Percentiles rank a stretch among this genome's conserved stretches.
Evolutionary conservation across 2,888 invertebrate genomes (phyloP).

Genomic region (Unio delphinus): DNA sequence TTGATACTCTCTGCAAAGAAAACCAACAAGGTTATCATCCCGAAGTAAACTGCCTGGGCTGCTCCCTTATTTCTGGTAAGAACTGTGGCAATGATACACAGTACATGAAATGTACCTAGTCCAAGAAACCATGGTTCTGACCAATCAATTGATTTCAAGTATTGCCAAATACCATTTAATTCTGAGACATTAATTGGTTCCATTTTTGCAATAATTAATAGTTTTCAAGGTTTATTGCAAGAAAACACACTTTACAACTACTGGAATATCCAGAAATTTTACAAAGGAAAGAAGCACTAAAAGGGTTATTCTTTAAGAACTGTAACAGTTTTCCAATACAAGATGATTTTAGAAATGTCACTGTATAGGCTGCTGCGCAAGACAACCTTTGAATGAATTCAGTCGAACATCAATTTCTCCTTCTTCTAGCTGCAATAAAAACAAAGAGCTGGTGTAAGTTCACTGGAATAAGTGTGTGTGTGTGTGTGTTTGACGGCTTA

Average conservation of each 20-base stretch:
- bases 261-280: too few species aligned
- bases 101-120: slow-evolving; percentile 54
- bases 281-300: too few species aligned
- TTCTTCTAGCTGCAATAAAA: slow-evolving; percentile 62
- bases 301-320: too few species aligned
- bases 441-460: not conserved
- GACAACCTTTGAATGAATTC: slow-evolving; percentile 69
- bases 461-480: not conserved
- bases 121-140: slow-evolving; percentile 60
- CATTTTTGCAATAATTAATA: too few species aligned
- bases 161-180: slow-evolving; percentile 30
- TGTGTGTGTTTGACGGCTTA: too few species aligned
- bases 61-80: slow-evolving; percentile 35
- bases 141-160: slow-evolving; percentile 53
- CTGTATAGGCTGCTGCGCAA: slow-evolving; percentile 31
- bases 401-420: slow-evolving; percentile 68
- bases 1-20: slow-evolving; percentile 93
- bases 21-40: slow-evolving; percentile 80
- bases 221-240: too few species aligned
- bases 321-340: too few species aligned
- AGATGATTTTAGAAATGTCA: too few species aligned
- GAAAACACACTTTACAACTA: too few species aligned
- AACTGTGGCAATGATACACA: slow-evolving; percentile 46
- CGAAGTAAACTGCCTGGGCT: slow-evolving; percentile 42
- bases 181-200: slow-evolving; percentile 31